phyloP scores from a whole-genome alignment of 2,888 invertebrate species.

The Hofmannophila pseudospretella region DNA sequence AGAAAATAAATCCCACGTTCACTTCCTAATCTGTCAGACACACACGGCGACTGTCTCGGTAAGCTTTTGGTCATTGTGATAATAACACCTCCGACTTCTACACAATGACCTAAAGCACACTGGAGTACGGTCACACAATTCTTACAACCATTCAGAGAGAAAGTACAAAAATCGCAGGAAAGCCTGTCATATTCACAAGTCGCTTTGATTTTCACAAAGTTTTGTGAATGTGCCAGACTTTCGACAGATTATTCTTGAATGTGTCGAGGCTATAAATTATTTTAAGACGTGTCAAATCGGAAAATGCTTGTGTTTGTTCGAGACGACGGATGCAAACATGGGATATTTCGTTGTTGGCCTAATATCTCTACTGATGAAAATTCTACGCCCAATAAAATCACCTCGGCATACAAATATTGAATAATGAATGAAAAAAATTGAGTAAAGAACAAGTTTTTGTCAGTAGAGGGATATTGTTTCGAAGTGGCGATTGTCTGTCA shows the following conservation, averaged over 20 bases:
- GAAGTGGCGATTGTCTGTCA: not conserved
- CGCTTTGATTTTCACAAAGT: conserved; percentile 1
- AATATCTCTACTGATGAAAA: conserved; percentile 10
- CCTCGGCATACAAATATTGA: too few relatives aligned
- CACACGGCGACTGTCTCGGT: not conserved
- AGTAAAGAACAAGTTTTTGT: conserved; percentile 8
- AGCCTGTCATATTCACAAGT: not conserved
- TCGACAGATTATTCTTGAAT: not conserved
- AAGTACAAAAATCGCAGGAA: not conserved
- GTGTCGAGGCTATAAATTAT: not conserved
- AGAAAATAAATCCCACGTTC: not conserved
- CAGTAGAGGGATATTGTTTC: conserved; percentile 1
- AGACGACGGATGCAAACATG: conserved; percentile 9
- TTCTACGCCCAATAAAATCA: too few relatives aligned
- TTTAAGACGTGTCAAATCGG: not conserved
- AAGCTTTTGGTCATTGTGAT: conserved; percentile 1
- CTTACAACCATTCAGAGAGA: not conserved
- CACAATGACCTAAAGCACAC: too few relatives aligned
- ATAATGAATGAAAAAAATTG: too few relatives aligned
- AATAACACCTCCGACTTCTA: not conserved
- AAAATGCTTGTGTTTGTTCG: conserved; percentile 1
- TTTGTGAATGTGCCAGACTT: not conserved
- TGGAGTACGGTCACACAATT: not conserved
- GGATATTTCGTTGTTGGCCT: conserved; percentile 18
- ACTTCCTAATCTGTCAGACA: not conserved